Conservation (phyloP, 2,797 vertebrate species). For the Lycodopsis pacificus region DNA sequence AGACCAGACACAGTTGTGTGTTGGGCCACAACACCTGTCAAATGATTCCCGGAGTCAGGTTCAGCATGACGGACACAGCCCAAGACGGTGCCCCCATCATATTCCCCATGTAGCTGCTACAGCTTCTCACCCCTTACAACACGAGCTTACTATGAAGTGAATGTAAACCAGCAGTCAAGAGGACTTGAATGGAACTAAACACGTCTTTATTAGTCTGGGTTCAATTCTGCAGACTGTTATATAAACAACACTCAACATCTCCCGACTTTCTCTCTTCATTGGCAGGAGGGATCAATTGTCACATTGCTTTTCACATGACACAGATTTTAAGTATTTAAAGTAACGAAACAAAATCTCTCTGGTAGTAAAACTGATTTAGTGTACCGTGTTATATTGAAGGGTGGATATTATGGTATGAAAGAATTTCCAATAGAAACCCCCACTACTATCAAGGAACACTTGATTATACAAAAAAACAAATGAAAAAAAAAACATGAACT, state of each 20-base stretch:
- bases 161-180: slow-evolving; percentile 35
- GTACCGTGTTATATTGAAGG: not conserved
- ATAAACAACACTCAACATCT: slow-evolving; percentile 6
- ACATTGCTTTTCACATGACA: not conserved
- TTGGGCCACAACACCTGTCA: slow-evolving; percentile 82
- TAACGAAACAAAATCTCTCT: not conserved
- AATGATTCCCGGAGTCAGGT: slow-evolving; percentile 81
- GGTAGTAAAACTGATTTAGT: not conserved
- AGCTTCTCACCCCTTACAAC: slow-evolving; percentile 47
- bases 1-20: slow-evolving; percentile 81
- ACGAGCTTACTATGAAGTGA: slow-evolving; percentile 33
- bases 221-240: slow-evolving; percentile 23
- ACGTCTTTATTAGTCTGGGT: slow-evolving; percentile 46
- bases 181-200: slow-evolving; percentile 27
- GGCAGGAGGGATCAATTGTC: not conserved
- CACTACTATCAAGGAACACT: not conserved
- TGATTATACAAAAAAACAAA: not conserved
- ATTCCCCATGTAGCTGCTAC: slow-evolving; percentile 57
- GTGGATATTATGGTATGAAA: not conserved
- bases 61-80: slow-evolving; percentile 70
- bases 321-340: not conserved
- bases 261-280: not conserved
- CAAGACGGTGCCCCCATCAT: slow-evolving; percentile 60
- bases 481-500: not conserved
- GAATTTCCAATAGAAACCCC: not conserved